Evolutionary conservation across 2,888 invertebrate genomes (phyloP).

Genomic region (Stegana nigrithorax): DNA sequence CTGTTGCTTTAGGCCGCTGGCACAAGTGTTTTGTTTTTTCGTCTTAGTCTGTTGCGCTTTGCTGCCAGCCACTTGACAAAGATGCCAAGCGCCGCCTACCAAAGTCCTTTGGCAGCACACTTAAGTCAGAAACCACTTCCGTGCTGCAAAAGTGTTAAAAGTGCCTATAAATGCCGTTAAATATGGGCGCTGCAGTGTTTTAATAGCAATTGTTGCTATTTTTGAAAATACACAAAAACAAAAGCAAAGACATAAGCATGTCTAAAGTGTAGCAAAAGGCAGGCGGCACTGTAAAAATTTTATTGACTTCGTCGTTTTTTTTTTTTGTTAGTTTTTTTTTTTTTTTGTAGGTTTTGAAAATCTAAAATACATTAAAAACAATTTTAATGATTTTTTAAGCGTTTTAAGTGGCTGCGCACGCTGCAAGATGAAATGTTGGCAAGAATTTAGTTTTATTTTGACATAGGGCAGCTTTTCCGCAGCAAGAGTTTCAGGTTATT

Average conservation of each 20-base stretch:
- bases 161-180: constrained; percentile 18
- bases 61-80: constrained; percentile 1
- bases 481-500: not conserved
- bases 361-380: constrained; percentile 41
- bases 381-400: constrained; percentile 47
- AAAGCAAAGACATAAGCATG: too few relatives aligned
- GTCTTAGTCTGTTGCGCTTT: not conserved
- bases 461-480: not conserved
- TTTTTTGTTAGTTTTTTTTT: constrained; percentile 23
- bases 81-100: not conserved
- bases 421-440: not conserved
- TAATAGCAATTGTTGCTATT: constrained; percentile 36
- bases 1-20: too few relatives aligned
- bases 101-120: constrained; percentile 23
- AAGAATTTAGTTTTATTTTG: not conserved
- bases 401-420: constrained; percentile 4
- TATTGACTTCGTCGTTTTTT: constrained; percentile 44
- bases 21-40: not conserved
- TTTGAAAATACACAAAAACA: too few relatives aligned
- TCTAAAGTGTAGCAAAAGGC: constrained; percentile 22
- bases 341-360: constrained; percentile 2
- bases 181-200: constrained; percentile 23
- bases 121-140: constrained; percentile 33
- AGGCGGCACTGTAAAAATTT: constrained; percentile 50
- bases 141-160: constrained; percentile 31